Evolutionary conservation across 2,888 invertebrate genomes (phyloP).

Genomic region (Ypsolopha sequella): DNA sequence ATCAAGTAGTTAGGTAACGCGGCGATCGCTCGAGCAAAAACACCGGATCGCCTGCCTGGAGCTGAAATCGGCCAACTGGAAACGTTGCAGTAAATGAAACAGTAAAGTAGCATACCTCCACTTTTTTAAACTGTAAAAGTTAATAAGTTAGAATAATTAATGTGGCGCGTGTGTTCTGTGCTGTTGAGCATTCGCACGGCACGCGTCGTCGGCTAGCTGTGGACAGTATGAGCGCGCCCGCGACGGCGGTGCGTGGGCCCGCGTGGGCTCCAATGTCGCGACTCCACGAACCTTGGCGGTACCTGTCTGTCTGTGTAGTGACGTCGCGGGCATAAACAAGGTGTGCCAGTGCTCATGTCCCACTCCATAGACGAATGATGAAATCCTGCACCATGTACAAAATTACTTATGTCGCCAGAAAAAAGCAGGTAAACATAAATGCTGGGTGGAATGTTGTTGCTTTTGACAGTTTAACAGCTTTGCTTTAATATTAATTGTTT

Average conservation of each 20-base stretch:
- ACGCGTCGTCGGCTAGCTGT: background rate
- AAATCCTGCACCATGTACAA: conserved; percentile 60
- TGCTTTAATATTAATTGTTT: background rate
- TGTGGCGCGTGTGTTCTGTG: conserved; percentile 33
- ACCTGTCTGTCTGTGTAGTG: background rate
- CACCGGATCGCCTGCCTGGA: background rate
- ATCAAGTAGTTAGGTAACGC: conserved; percentile 1
- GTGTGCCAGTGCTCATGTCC: background rate
- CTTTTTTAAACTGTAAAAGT: conserved; percentile 54
- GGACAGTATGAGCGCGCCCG: conserved; percentile 9
- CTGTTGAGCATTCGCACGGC: conserved; percentile 27
- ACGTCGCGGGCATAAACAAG: conserved; percentile 7
- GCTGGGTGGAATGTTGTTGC: conserved; percentile 16
- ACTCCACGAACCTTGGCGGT: background rate
- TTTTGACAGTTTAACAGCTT: conserved; percentile 9
- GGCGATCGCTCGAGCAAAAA: background rate
- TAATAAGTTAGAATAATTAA: conserved; percentile 46
- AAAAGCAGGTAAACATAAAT: conserved; percentile 44
- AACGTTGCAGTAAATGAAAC: conserved; percentile 36
- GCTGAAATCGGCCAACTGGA: conserved; percentile 31
- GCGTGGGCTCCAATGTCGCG: conserved; percentile 8
- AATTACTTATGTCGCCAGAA: conserved; percentile 58
- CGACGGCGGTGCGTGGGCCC: conserved; percentile 16
- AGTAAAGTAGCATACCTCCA: conserved; percentile 32
- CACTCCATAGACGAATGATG: conserved; percentile 25